Percentiles rank a stretch among this genome's conserved stretches.
Conservation (phyloP, 2,113 vertebrate species). For the Tychaedon coryphoeus region DNA sequence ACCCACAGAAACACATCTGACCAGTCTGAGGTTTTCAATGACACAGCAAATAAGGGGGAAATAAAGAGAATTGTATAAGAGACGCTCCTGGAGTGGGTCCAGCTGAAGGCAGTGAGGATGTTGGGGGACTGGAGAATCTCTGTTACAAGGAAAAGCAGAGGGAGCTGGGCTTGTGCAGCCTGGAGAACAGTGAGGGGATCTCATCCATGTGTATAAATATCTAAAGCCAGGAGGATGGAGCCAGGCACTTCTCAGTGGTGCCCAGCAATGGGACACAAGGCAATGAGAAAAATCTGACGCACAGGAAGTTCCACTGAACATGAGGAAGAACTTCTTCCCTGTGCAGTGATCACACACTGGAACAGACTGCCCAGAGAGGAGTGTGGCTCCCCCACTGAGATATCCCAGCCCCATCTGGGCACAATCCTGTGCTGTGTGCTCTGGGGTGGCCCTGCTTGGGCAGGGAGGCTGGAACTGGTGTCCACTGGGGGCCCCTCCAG, state of each 20-base stretch:
- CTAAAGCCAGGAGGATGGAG: not conserved
- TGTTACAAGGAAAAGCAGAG: not conserved
- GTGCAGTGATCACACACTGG: no score
- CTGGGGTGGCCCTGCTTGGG: not conserved
- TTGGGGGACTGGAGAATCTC: not conserved
- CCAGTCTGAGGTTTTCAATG: fast-evolving
- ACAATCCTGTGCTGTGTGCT: not conserved
- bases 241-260: not conserved
- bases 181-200: not conserved
- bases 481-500: not conserved
- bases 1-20: not conserved
- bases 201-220: not conserved
- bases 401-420: not conserved
- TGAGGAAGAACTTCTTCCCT: not conserved
- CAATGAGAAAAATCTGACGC: not conserved
- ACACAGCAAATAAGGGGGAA: fast-evolving
- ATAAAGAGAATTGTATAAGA: not conserved
- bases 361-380: not conserved
- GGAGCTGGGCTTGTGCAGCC: not conserved
- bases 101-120: not conserved
- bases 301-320: fast-evolving
- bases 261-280: no score
- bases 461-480: not conserved
- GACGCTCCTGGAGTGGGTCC: not conserved
- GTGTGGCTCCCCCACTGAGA: not conserved